phyloP scores from a whole-genome alignment of 2,888 invertebrate species.

The Mayetiola destructor region DNA sequence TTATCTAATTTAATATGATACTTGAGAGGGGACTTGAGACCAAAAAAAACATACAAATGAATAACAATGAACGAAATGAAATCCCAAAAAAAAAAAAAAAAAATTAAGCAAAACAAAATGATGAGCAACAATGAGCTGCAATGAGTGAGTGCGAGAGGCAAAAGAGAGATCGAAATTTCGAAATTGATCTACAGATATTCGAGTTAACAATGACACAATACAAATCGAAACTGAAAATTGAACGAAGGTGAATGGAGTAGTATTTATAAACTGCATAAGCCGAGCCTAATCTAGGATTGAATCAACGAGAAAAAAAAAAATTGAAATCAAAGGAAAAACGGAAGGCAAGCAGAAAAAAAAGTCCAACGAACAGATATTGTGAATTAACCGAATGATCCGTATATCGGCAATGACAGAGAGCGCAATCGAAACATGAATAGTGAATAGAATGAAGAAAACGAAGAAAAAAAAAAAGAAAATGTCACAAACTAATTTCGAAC shows the following conservation, averaged over 20 bases:
- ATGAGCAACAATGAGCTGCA: background rate
- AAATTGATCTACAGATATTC: constrained; percentile 3
- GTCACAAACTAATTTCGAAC: constrained; percentile 3
- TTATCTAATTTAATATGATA: constrained; percentile 6
- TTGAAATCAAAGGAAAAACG: background rate
- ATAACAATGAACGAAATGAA: background rate
- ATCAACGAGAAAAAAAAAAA: background rate
- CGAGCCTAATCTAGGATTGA: background rate
- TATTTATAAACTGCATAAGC: background rate
- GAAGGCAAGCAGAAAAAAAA: background rate
- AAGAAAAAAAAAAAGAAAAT: background rate
- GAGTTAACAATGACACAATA: background rate
- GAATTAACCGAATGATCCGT: background rate
- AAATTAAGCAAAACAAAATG: background rate
- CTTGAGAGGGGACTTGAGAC: background rate
- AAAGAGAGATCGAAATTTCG: background rate
- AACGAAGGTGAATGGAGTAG: background rate
- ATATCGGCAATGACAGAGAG: background rate
- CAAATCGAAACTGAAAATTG: background rate
- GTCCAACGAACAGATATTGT: background rate
- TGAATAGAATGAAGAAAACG: background rate
- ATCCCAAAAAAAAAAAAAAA: too few species aligned
- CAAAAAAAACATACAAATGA: background rate
- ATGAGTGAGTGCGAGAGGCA: background rate
- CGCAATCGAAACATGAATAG: background rate